Conservation (phyloP, 2,113 vertebrate genomes). For the Sebastes fasciatus region DNA sequence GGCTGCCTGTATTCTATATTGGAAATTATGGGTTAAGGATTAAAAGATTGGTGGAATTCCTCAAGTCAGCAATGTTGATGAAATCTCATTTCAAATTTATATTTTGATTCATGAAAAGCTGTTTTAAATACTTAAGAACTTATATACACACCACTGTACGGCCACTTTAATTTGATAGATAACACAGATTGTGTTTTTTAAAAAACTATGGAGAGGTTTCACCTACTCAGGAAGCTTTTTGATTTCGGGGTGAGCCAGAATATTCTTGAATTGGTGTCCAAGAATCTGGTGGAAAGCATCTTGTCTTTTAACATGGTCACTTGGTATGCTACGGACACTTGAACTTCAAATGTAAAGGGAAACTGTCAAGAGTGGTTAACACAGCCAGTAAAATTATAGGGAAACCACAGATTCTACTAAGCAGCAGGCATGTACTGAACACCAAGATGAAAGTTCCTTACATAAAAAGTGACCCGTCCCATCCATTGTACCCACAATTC, state of each 20-base stretch:
- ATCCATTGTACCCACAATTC: not conserved
- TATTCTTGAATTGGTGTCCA: not conserved
- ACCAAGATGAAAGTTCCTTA: not conserved
- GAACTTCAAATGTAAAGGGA: not conserved
- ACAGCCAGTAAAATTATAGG: not conserved
- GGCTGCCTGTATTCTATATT: not conserved
- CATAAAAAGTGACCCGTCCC: not conserved
- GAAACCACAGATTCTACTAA: not conserved
- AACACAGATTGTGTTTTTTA: too few relatives aligned
- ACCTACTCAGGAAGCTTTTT: not conserved
- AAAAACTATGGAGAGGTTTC: too few relatives aligned
- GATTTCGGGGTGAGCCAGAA: not conserved
- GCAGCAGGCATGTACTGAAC: not conserved
- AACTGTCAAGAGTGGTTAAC: not conserved
- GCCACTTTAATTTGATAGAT: too few relatives aligned
- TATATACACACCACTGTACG: too few relatives aligned
- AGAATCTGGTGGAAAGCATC: not conserved
- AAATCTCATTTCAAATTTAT: not conserved
- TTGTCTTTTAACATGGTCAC: not conserved
- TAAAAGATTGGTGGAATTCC: not conserved
- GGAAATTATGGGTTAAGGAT: not conserved
- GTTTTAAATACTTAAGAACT: too few relatives aligned
- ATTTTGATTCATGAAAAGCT: not conserved
- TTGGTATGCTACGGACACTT: not conserved
- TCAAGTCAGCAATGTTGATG: not conserved